Evolutionary conservation across 1,140 invertebrate genomes (phyloP).

Genomic region (Pissodes strobi): DNA sequence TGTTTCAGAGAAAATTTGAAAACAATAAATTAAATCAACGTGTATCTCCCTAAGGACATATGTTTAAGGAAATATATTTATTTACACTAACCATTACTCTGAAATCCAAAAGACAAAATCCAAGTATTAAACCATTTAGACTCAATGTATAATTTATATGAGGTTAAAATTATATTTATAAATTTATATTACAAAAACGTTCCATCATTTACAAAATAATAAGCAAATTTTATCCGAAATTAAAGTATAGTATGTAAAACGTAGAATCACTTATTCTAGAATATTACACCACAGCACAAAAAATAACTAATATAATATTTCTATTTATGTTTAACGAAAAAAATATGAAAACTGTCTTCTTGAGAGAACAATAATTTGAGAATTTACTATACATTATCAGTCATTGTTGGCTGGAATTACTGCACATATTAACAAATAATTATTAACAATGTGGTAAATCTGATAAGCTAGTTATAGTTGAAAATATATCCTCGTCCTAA

Average conservation of each 20-base stretch:
- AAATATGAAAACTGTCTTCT: slow-evolving; percentile 3
- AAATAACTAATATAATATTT: slow-evolving; percentile 50
- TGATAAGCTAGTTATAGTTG: no score
- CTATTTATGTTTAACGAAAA: slow-evolving; percentile 36
- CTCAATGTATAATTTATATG: slow-evolving; percentile 49
- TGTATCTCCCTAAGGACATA: no score
- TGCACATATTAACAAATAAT: no score
- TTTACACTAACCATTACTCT: no score
- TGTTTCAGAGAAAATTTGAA: no score
- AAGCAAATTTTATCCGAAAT: slow-evolving; percentile 40
- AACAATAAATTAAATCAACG: no score
- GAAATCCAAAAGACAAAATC: slow-evolving; percentile 56
- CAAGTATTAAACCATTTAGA: slow-evolving; percentile 47
- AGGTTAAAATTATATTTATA: slow-evolving; percentile 45
- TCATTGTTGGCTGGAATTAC: no score
- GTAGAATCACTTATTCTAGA: slow-evolving; percentile 51
- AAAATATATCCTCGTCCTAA: no score
- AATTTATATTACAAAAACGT: slow-evolving; percentile 48
- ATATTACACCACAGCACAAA: slow-evolving; percentile 58
- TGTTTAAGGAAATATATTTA: no score
- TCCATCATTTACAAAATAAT: slow-evolving; percentile 48
- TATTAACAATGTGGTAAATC: no score
- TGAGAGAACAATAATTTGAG: no score
- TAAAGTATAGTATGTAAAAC: slow-evolving; percentile 39
- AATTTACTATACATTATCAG: no score